These are phyloP conservation scores for Diorhabda carinulata DNA, from an alignment of 1,140 invertebrate genomes.

Conservation along the genomic window DNA sequence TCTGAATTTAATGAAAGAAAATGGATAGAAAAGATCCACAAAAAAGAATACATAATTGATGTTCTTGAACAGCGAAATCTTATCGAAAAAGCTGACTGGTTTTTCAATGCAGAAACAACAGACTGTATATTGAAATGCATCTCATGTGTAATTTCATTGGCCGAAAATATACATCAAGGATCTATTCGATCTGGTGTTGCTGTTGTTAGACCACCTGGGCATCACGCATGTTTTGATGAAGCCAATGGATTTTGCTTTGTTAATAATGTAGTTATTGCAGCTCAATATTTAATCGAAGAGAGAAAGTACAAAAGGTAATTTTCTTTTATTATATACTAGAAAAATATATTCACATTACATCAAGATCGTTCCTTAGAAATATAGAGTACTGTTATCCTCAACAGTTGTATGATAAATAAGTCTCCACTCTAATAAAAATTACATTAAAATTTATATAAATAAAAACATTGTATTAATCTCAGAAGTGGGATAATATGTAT, in stretches of 20 bases:
- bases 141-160: conserved; percentile 9
- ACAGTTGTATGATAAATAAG: too few relatives aligned
- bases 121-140: conserved; percentile 12
- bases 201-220: conserved; percentile 80
- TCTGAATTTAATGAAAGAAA: conserved; percentile 1
- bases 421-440: too few relatives aligned
- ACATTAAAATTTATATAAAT: too few relatives aligned
- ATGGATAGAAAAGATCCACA: conserved; percentile 15
- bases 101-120: conserved; percentile 8
- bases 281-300: conserved; percentile 63
- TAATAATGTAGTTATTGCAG: conserved; percentile 81
- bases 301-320: conserved; percentile 55
- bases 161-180: conserved; percentile 27
- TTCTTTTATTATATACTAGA: not conserved
- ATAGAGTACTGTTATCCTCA: too few relatives aligned
- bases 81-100: conserved; percentile 9
- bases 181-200: conserved; percentile 69
- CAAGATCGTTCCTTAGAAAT: too few relatives aligned
- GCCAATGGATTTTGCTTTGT: conserved; percentile 86
- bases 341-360: too few relatives aligned
- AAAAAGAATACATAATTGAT: not conserved
- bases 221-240: conserved; percentile 70
- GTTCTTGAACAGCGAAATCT: conserved; percentile 4
- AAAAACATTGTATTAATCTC: too few relatives aligned
- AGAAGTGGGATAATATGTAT: too few relatives aligned